Conservation (phyloP, 2,113 vertebrate species). For the Furnarius figulus region DNA sequence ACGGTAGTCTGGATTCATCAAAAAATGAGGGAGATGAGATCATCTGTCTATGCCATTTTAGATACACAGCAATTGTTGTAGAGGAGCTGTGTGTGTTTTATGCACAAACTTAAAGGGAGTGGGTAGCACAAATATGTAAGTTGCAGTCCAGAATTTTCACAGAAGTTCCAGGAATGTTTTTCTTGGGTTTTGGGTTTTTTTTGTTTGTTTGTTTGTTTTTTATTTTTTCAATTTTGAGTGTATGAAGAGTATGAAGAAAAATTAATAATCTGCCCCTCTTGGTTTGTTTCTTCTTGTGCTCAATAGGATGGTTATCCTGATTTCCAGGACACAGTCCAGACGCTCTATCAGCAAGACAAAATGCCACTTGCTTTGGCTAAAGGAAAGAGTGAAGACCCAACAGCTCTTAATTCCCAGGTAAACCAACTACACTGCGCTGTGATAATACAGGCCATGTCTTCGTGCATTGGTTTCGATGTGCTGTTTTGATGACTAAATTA, state of each 20-base stretch:
- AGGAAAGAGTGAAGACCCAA: conserved; percentile 88
- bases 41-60: background rate
- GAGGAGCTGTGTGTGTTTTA: background rate
- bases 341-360: conserved; percentile 89
- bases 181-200: background rate
- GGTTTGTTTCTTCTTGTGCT: conserved; percentile 28
- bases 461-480: background rate
- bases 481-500: conserved; percentile 12
- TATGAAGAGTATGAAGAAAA: background rate
- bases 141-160: background rate
- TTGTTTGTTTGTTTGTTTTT: background rate
- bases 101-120: background rate
- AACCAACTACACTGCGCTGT: background rate
- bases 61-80: background rate
- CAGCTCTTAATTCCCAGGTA: conserved; percentile 90
- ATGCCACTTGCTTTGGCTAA: conserved; percentile 86
- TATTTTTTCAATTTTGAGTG: background rate
- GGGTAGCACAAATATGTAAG: background rate
- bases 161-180: background rate
- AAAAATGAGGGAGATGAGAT: background rate
- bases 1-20: background rate
- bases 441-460: background rate
- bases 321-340: conserved; percentile 89
- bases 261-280: background rate
- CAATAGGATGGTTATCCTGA: conserved; percentile 90